Conservation (phyloP, 2,888 invertebrate genomes). For the Drosophila trichaetosa region DNA sequence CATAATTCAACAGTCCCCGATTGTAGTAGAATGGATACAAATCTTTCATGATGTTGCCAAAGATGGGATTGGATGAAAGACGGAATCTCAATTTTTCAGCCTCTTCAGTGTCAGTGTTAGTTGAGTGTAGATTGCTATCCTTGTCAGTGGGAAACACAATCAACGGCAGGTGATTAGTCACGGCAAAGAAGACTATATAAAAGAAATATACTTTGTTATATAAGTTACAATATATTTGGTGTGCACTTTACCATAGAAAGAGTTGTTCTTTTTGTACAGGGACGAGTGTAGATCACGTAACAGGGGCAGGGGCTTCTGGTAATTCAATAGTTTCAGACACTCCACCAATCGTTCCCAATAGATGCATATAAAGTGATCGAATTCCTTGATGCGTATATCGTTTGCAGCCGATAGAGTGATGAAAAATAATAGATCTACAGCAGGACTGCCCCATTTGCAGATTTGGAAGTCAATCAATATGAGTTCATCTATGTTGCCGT, state of each 20-base stretch:
- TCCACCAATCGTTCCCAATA: constrained; percentile 78
- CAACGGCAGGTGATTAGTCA: constrained; percentile 57
- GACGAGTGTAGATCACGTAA: constrained; percentile 75
- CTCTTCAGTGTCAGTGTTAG: constrained; percentile 49
- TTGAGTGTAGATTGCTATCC: constrained; percentile 62
- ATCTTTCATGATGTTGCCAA: constrained; percentile 67
- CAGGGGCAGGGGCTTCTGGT: constrained; percentile 71
- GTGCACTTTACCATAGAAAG: constrained; percentile 65
- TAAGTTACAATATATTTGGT: background rate
- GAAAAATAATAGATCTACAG: constrained; percentile 78
- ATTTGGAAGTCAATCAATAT: constrained; percentile 81
- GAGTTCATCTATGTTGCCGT: constrained; percentile 64
- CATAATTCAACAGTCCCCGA: constrained; percentile 69
- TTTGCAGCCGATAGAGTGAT: constrained; percentile 71
- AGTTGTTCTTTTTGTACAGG: constrained; percentile 62
- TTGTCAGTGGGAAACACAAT: constrained; percentile 70
- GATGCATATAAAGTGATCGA: constrained; percentile 78
- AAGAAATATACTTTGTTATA: background rate
- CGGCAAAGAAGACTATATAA: constrained; percentile 61
- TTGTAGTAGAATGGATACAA: constrained; percentile 78
- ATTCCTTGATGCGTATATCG: constrained; percentile 73
- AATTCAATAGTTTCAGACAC: constrained; percentile 73
- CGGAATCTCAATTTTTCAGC: constrained; percentile 57
- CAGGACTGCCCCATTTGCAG: constrained; percentile 81
- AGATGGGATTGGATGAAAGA: constrained; percentile 64